phyloP scores from a whole-genome alignment of 2,797 vertebrate species.

The Macroramphosus scolopax region DNA sequence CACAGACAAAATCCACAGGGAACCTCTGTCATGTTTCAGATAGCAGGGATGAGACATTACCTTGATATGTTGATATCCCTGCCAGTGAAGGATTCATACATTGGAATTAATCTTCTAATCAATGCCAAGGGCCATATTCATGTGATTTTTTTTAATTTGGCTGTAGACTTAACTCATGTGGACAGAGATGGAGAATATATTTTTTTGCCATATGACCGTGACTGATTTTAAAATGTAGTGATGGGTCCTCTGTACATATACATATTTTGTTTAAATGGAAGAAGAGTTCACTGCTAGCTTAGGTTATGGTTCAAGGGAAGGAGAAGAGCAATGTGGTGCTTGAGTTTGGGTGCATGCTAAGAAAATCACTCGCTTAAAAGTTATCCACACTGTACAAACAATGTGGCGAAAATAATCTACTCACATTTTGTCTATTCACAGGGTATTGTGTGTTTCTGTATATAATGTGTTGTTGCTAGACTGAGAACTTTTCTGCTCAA shows the following conservation, averaged over 20 bases:
- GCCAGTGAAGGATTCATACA: background rate
- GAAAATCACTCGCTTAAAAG: constrained; percentile 31
- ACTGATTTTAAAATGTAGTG: too few relatives aligned
- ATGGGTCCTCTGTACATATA: too few relatives aligned
- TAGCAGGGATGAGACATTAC: constrained; percentile 2
- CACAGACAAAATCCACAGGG: too few relatives aligned
- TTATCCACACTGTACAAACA: constrained; percentile 30
- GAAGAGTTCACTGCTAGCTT: background rate
- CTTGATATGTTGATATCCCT: too few relatives aligned
- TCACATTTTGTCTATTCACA: constrained; percentile 32
- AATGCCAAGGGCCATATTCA: too few relatives aligned
- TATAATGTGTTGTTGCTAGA: constrained; percentile 23
- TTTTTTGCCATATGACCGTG: too few relatives aligned
- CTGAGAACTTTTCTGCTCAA: too few relatives aligned
- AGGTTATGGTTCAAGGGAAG: background rate
- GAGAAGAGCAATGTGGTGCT: background rate
- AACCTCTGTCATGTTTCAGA: constrained; percentile 10
- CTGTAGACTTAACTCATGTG: too few relatives aligned
- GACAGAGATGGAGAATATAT: too few relatives aligned
- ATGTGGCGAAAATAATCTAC: constrained; percentile 18
- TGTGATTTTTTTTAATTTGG: too few relatives aligned
- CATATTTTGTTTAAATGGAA: too few relatives aligned
- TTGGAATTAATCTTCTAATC: too few relatives aligned
- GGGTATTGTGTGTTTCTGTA: constrained; percentile 56
- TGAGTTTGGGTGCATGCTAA: constrained; percentile 14